These are phyloP conservation scores for Ammodytes marinus DNA, from an alignment of 2,113 vertebrate genomes.

Conservation along the genomic window DNA sequence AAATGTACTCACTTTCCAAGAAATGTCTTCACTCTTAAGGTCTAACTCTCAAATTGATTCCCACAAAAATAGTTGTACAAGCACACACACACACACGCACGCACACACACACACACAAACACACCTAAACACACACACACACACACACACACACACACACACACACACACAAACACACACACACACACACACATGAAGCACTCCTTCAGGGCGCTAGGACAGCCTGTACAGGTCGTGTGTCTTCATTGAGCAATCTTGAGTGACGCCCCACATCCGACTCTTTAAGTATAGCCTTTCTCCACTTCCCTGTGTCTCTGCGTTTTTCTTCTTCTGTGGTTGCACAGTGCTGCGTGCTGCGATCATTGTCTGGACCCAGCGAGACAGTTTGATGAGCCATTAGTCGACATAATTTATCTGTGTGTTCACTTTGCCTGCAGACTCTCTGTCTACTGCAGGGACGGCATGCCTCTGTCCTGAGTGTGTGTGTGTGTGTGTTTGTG, in stretches of 20 bases:
- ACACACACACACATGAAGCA: constrained; percentile 9
- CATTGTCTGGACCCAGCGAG: constrained; percentile 60
- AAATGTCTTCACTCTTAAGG: too few relatives aligned
- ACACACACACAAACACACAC: not conserved
- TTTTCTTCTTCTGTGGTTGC: constrained; percentile 50
- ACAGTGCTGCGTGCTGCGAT: constrained; percentile 38
- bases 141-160: not conserved
- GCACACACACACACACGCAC: too few relatives aligned
- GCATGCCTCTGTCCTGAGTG: constrained; percentile 60
- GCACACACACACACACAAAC: too few relatives aligned
- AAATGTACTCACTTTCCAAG: too few relatives aligned
- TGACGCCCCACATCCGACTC: constrained; percentile 57
- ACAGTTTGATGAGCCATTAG: constrained; percentile 80
- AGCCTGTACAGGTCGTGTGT: constrained; percentile 18
- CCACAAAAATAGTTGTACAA: too few relatives aligned
- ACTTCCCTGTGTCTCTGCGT: constrained; percentile 2
- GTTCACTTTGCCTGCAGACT: constrained; percentile 66
- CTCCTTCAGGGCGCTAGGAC: not conserved
- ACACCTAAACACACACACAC: too few relatives aligned
- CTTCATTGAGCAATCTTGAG: constrained; percentile 55
- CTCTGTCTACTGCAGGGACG: constrained; percentile 55
- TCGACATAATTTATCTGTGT: constrained; percentile 69
- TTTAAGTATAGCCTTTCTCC: constrained; percentile 59
- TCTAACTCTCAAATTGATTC: too few relatives aligned
- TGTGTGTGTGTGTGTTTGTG: constrained; percentile 10